These are phyloP conservation scores for Rhopilema esculentum DNA, from an alignment of 30 jellyfish, hydroid and myxozoan genomes.

Conservation along the genomic window DNA sequence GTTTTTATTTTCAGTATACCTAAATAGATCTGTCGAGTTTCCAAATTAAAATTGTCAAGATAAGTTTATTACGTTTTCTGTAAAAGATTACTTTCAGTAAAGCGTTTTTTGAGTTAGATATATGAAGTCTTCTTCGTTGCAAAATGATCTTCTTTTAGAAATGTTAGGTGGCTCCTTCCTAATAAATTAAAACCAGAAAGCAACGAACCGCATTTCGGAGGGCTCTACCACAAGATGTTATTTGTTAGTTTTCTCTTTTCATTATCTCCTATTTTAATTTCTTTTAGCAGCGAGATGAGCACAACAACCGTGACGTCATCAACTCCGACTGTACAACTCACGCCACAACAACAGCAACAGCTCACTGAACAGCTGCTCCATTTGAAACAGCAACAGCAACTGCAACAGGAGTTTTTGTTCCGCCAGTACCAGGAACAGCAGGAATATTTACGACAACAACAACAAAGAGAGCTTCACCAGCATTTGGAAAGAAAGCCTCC, in stretches of 20 bases:
- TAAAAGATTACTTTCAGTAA: too few species aligned
- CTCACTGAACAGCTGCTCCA: slow-evolving; percentile 77
- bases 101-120: too few species aligned
- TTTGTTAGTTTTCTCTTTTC: background rate
- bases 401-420: slow-evolving; percentile 68
- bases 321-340: slow-evolving; percentile 64
- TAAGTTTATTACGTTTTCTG: too few species aligned
- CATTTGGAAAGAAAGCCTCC: slow-evolving; percentile 76
- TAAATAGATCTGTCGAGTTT: too few species aligned
- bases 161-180: too few species aligned
- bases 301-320: slow-evolving; percentile 74
- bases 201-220: too few species aligned
- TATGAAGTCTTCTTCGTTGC: too few species aligned
- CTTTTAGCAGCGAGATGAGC: slow-evolving; percentile 50
- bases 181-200: too few species aligned
- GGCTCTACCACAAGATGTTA: too few species aligned
- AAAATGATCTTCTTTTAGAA: too few species aligned
- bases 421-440: slow-evolving; percentile 91
- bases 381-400: slow-evolving; percentile 78
- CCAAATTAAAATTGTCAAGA: too few species aligned
- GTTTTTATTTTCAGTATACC: too few species aligned
- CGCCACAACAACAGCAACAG: slow-evolving; percentile 84
- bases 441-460: slow-evolving; percentile 87
- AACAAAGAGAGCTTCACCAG: slow-evolving; percentile 86
- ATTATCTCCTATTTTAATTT: background rate